Base-by-base conservation (phyloP, 2,888 invertebrate species). In the Caenorhabditis zanzibari region DNA sequence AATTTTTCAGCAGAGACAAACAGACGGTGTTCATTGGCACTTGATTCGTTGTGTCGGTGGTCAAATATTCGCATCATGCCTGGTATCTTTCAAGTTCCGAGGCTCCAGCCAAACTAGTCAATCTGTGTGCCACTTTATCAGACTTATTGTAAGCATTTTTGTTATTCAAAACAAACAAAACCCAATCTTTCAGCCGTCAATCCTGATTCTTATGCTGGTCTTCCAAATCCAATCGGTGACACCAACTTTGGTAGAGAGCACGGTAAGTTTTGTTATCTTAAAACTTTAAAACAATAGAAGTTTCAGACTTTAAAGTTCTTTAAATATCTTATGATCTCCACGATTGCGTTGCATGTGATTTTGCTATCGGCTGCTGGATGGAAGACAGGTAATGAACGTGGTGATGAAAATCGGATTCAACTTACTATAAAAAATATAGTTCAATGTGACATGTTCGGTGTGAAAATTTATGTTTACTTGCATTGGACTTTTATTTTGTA, bases 1-100 rank as follows among this genome's bases (percentile, higher is more conserved):
- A n/a, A 44, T 41, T 38, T 73, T 88, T 56, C 59, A 91, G 90
- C 86, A 88, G 71, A 79, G 63, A 72, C 74, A 76, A 35, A 90
- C 91, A 1, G 92, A 92, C 83, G 92, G 92, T 10, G 90, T 92
- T 14, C 92, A 92, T 66, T 92, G 92, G 92, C 92, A 92, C 79
- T 80, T 92, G 24, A 80, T 91, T 19, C 86, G 92, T 16, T 92
- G 92, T 74, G 82, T 92, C 5, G 92, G 92, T 9, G 92, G 90
- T 9, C 92, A 92, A 68, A 79, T 92, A 4, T 59, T 90, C 9
- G 90, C 92, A 0, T 79, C 86, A 6, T 89, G 89, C 10, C 85
- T 86, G 14, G 84, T 85, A 10, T 69, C 86, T 3, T 81, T 69
- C 76, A 59, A 72, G 12, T 79, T 88, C 32, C 32, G 84, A 19